Evolutionary conservation across 2,113 vertebrate genomes (phyloP).

Genomic region (Polypterus bichir): DNA sequence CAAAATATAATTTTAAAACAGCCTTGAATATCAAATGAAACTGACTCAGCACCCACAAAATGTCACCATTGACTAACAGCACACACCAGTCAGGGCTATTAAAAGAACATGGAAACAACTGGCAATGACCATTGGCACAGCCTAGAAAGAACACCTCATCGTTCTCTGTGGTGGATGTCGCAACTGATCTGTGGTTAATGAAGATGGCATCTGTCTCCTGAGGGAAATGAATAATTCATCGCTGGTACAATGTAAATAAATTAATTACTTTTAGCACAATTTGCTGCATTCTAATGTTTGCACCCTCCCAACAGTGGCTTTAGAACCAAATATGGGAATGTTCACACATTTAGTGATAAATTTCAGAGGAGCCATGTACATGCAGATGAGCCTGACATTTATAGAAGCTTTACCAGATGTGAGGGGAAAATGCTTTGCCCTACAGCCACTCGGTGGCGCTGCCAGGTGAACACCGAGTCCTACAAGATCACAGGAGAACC

Average conservation of each 20-base stretch:
- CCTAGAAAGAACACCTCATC: background rate
- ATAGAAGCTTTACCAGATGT: background rate
- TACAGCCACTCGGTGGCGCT: no score
- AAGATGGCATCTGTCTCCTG: background rate
- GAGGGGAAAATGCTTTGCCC: no score
- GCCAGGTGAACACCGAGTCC: no score
- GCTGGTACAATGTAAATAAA: background rate
- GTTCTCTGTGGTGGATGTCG: background rate
- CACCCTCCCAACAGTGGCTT: background rate
- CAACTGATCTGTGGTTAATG: conserved; percentile 1
- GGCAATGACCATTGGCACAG: no score
- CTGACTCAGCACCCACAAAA: no score
- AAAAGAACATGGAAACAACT: no score
- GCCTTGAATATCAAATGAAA: no score
- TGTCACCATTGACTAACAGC: no score
- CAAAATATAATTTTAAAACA: no score
- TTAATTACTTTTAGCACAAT: background rate
- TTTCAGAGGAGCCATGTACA: background rate
- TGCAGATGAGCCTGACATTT: background rate
- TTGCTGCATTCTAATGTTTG: background rate
- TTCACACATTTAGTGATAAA: background rate
- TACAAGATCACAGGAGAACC: no score
- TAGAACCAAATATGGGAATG: background rate
- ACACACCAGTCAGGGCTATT: no score
- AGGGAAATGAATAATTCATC: background rate